Evolutionary conservation across 2,797 vertebrate species (phyloP).

Genomic region (Catamblyrhynchus diadema): DNA sequence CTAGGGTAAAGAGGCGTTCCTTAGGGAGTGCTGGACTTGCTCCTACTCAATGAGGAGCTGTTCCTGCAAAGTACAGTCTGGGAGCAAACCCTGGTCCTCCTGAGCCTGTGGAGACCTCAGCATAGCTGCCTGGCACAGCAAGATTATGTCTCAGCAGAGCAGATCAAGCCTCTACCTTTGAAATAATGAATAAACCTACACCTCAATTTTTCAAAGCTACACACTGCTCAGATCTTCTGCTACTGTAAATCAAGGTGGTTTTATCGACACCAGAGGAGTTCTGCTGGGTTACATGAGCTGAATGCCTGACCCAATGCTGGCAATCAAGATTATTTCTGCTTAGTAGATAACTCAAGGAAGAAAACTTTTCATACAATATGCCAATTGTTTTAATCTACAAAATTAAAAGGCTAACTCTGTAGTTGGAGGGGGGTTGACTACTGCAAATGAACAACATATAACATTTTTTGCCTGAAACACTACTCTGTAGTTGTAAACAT

Average conservation of each 20-base stretch:
- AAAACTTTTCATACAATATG: background rate
- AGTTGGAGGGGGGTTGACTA: background rate
- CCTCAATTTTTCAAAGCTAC: background rate
- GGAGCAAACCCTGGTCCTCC: background rate
- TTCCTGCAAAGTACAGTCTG: background rate
- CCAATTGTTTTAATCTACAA: background rate
- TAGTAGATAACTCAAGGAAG: background rate
- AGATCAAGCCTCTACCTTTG: background rate
- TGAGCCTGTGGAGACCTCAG: background rate
- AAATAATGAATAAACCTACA: background rate
- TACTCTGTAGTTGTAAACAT: background rate
- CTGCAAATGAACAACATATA: background rate
- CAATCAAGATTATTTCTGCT: background rate
- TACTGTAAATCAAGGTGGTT: conserved; percentile 20
- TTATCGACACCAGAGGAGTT: conserved; percentile 40
- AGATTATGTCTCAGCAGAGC: background rate
- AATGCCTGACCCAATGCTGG: background rate
- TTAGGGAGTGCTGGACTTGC: background rate
- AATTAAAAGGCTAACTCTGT: background rate
- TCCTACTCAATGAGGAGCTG: background rate
- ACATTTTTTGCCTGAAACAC: background rate
- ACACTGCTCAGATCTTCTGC: background rate
- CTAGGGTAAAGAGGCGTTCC: background rate
- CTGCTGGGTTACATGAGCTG: conserved; percentile 4
- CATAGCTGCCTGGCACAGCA: background rate